A percentile compares a stretch with the other conserved stretches of the same genome.
Evolutionary conservation across 2,888 invertebrate genomes (phyloP).

Genomic region (Blomia tropicalis): DNA sequence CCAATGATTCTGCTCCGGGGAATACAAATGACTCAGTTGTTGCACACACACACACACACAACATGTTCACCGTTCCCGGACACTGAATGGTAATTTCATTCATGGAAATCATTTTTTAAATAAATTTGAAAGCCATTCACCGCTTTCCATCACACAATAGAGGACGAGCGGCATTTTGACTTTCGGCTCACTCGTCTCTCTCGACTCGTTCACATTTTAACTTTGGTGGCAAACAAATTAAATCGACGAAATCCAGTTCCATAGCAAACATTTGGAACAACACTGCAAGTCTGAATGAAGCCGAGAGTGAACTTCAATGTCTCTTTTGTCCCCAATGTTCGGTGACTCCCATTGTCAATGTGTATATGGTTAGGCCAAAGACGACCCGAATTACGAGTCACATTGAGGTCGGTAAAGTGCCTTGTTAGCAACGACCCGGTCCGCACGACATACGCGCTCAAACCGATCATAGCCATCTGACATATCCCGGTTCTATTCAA

Average conservation of each 20-base stretch:
- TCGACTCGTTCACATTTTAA: background rate
- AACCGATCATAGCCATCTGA: constrained; percentile 6
- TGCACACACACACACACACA: no score
- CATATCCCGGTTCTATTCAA: no score
- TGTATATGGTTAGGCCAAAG: background rate
- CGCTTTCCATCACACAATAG: background rate
- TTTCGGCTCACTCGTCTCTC: constrained; percentile 1
- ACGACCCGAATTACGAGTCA: constrained; percentile 4
- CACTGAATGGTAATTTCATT: constrained; percentile 6
- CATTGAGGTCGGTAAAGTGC: constrained; percentile 14
- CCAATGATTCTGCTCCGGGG: constrained; percentile 11
- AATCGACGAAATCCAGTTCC: background rate
- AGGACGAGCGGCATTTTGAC: constrained; percentile 9
- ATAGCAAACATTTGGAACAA: no score
- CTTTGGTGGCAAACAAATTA: constrained; percentile 12
- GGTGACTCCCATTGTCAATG: no score
- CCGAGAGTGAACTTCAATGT: background rate
- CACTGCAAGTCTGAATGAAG: background rate
- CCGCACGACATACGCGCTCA: no score
- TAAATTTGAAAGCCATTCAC: background rate
- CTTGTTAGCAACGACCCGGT: background rate
- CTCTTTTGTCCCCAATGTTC: background rate
- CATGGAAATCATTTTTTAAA: constrained; percentile 15
- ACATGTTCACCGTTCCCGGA: no score
- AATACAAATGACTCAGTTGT: constrained; percentile 5